Conservation (phyloP, 2,113 vertebrate genomes). For the Cairina moschata region DNA sequence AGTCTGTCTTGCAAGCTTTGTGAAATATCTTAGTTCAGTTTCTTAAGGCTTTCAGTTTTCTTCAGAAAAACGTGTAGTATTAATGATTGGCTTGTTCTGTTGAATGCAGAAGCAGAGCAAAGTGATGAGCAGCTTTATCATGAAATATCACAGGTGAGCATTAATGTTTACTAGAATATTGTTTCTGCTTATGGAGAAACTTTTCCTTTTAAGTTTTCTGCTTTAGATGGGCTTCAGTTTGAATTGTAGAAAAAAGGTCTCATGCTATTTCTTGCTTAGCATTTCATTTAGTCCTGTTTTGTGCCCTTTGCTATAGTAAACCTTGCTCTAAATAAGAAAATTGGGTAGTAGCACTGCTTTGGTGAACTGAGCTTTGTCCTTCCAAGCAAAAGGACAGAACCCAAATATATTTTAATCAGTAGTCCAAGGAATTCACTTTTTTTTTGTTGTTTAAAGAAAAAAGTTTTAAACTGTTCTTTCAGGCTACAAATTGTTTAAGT, state of each 20-base stretch:
- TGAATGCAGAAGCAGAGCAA: slow-evolving; percentile 90
- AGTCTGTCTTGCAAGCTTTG: background rate
- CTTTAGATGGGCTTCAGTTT: background rate
- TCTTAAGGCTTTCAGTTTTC: background rate
- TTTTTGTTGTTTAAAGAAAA: background rate
- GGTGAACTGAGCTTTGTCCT: background rate
- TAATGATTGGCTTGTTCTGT: background rate
- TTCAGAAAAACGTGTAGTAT: background rate
- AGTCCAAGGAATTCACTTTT: background rate
- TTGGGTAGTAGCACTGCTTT: background rate
- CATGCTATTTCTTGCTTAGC: background rate
- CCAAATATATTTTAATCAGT: background rate
- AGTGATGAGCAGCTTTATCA: slow-evolving; percentile 95
- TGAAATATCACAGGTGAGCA: slow-evolving; percentile 94
- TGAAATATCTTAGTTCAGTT: background rate
- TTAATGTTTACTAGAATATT: background rate
- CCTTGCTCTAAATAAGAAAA: background rate
- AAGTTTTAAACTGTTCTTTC: background rate
- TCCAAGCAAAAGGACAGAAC: background rate
- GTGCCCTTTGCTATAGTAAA: background rate
- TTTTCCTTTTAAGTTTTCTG: background rate
- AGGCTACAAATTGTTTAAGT: background rate
- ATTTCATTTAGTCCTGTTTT: background rate
- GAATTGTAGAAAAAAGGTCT: background rate
- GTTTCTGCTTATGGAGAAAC: background rate